Conservation (phyloP, 2,888 invertebrate species). For the Odontocolon sp. region DNA sequence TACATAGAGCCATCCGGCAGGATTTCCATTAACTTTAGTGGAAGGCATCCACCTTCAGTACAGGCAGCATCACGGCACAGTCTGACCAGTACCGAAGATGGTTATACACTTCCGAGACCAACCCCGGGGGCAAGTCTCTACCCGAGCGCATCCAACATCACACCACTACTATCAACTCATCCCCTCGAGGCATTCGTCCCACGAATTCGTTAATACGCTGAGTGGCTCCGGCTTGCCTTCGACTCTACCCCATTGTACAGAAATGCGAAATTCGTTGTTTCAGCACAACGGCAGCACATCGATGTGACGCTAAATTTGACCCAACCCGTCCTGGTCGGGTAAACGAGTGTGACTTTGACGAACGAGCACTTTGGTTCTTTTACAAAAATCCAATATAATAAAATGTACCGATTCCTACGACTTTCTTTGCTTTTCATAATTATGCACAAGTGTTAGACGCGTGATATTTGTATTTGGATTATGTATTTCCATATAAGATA, state of each 20-base stretch:
- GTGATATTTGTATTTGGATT: background rate
- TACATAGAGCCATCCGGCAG: conserved; percentile 61
- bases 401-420: too few species aligned
- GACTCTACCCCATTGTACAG: background rate
- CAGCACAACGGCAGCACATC: conserved; percentile 1
- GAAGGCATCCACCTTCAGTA: conserved; percentile 22
- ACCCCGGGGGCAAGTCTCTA: conserved; percentile 23
- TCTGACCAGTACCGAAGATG: conserved; percentile 44
- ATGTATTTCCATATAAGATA: background rate
- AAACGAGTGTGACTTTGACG: too few species aligned
- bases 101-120: conserved; percentile 57
- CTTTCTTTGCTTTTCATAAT: background rate
- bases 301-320: background rate
- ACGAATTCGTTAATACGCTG: conserved; percentile 56
- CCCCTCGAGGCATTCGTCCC: conserved; percentile 49
- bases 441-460: background rate
- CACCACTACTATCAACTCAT: conserved; percentile 25
- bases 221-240: conserved; percentile 45
- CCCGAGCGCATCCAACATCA: conserved; percentile 24
- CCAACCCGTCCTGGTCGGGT: background rate
- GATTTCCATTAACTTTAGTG: conserved; percentile 64
- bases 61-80: conserved; percentile 10
- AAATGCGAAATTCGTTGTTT: conserved; percentile 10
- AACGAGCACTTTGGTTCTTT: too few species aligned
- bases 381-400: too few species aligned